These are phyloP conservation scores for Acanthococcus lagerstroemiae DNA, from an alignment of 2,888 invertebrate genomes.

Conservation along the genomic window DNA sequence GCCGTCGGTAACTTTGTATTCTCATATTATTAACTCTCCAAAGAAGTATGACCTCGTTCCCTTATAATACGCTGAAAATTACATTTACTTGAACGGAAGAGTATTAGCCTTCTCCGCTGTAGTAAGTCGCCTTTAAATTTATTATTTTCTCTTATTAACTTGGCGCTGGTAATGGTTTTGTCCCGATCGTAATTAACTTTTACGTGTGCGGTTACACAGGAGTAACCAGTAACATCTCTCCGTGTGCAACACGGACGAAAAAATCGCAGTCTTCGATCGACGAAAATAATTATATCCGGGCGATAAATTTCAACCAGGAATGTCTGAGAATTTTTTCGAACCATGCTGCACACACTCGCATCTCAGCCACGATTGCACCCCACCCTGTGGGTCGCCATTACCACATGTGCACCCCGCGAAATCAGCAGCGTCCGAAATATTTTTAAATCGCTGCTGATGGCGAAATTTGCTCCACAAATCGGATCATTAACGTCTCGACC, in stretches of 20 bases:
- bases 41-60: conserved; percentile 20
- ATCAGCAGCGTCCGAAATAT: too few species aligned
- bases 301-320: too few species aligned
- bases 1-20: not conserved
- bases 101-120: conserved; percentile 9
- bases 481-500: not conserved
- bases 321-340: too few species aligned
- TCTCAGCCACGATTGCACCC: too few species aligned
- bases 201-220: not conserved
- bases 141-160: conserved; percentile 19
- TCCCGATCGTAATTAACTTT: conserved; percentile 21
- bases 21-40: not conserved
- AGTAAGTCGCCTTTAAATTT: conserved; percentile 25
- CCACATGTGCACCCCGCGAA: too few species aligned
- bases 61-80: conserved; percentile 25
- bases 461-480: not conserved
- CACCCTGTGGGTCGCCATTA: too few species aligned
- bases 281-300: too few species aligned
- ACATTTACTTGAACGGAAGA: conserved; percentile 16
- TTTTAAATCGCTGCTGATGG: too few species aligned
- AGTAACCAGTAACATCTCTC: too few species aligned
- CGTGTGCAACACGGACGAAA: too few species aligned
- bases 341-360: too few species aligned
- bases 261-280: too few species aligned
- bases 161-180: conserved; percentile 7